Conservation (phyloP, 2,888 invertebrate species). For the Drosophila formosana region DNA sequence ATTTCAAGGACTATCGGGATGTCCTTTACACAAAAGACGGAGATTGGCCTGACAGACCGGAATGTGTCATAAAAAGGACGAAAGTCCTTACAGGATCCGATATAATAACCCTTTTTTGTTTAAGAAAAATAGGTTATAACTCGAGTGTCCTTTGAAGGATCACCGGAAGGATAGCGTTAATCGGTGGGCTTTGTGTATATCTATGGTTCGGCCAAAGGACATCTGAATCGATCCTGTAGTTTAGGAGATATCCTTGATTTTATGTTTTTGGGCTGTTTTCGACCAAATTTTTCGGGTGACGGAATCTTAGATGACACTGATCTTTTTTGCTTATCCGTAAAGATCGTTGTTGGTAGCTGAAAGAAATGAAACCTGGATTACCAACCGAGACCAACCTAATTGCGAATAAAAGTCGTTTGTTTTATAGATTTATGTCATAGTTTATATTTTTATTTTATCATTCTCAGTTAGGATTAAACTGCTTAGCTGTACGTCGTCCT, state of each 20-base stretch:
- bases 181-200: background rate
- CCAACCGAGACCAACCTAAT: too few species aligned
- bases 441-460: conserved; percentile 39
- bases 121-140: background rate
- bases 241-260: background rate
- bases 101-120: background rate
- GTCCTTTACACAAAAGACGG: background rate
- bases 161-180: background rate
- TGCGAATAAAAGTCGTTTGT: background rate
- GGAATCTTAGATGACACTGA: background rate
- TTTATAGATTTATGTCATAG: conserved; percentile 16
- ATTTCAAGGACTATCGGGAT: conserved; percentile 4
- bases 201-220: background rate
- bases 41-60: background rate
- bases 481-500: conserved; percentile 25
- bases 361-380: too few species aligned
- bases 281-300: background rate
- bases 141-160: conserved; percentile 6
- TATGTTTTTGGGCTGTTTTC: background rate
- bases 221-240: background rate
- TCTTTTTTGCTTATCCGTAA: too few species aligned
- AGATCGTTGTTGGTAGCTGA: too few species aligned
- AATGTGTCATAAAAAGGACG: background rate
- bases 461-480: conserved; percentile 38
- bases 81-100: background rate